Evolutionary conservation across 2,888 invertebrate genomes (phyloP).

Genomic region (Hirtodrosophila confusa): DNA sequence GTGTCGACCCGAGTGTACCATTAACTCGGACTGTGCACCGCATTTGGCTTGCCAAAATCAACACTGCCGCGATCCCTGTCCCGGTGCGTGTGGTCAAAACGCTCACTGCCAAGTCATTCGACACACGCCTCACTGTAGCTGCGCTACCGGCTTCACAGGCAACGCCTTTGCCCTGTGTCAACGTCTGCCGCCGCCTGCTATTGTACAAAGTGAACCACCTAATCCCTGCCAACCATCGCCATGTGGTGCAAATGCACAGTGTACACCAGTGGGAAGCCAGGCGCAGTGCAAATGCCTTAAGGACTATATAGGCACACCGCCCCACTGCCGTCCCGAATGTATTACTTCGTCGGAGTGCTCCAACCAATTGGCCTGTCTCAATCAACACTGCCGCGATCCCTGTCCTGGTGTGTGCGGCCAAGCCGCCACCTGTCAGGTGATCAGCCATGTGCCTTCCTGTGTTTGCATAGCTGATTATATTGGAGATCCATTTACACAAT

Average conservation of each 20-base stretch:
- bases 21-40: constrained; percentile 89
- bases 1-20: constrained; percentile 90
- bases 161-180: constrained; percentile 89
- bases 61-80: constrained; percentile 90
- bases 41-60: constrained; percentile 89
- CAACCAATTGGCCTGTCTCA: constrained; percentile 90
- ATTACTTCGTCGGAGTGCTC: constrained; percentile 90
- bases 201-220: constrained; percentile 75
- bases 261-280: constrained; percentile 81
- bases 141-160: constrained; percentile 88
- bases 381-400: constrained; percentile 91
- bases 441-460: constrained; percentile 91
- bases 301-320: constrained; percentile 89
- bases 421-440: constrained; percentile 89
- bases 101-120: constrained; percentile 89
- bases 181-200: constrained; percentile 69
- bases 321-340: constrained; percentile 91
- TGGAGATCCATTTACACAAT: constrained; percentile 87
- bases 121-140: constrained; percentile 89
- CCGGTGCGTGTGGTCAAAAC: constrained; percentile 89
- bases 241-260: constrained; percentile 87
- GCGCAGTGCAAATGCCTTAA: constrained; percentile 87
- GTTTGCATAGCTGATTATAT: constrained; percentile 84
- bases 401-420: constrained; percentile 91
- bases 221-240: constrained; percentile 88